Conservation (phyloP, 2,888 invertebrate genomes). For the Hipparchia sbordonii region DNA sequence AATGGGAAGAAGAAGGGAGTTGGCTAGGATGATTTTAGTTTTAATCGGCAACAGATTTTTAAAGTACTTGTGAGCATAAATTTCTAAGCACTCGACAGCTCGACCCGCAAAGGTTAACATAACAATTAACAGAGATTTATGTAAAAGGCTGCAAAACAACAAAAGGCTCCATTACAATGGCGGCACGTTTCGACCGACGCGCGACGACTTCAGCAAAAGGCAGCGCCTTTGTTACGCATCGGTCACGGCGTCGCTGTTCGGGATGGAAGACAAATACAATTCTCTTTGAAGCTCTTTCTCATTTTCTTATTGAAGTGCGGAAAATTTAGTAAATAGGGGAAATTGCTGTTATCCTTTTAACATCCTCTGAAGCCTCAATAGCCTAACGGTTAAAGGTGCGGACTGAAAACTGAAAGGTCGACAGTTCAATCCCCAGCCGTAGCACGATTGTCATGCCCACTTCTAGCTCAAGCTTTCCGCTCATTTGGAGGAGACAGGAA, state of each 20-base stretch:
- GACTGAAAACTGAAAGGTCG: too few relatives aligned
- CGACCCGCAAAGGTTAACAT: slow-evolving; percentile 10
- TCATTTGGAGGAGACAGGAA: too few relatives aligned
- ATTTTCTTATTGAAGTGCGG: slow-evolving; percentile 1
- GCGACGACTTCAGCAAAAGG: slow-evolving; percentile 7
- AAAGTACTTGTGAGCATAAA: not conserved
- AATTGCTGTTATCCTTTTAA: not conserved
- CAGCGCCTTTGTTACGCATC: slow-evolving; percentile 25
- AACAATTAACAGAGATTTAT: slow-evolving; percentile 21
- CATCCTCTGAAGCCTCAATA: not conserved
- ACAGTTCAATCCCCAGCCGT: too few relatives aligned
- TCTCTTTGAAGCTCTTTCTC: slow-evolving; percentile 4
- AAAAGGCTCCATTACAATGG: slow-evolving; percentile 9
- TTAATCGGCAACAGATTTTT: too few relatives aligned
- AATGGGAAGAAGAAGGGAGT: too few relatives aligned
- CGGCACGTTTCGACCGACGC: not conserved
- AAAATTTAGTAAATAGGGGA: slow-evolving; percentile 9
- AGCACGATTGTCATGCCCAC: too few relatives aligned
- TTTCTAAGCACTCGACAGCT: not conserved
- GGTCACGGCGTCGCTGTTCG: slow-evolving; percentile 14
- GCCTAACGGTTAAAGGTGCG: too few relatives aligned
- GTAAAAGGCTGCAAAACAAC: slow-evolving; percentile 15
- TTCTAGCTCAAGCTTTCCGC: too few relatives aligned
- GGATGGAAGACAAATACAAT: slow-evolving; percentile 2
- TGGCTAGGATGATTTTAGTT: too few relatives aligned